Evolutionary conservation across 1,140 invertebrate species (phyloP).

Genomic region (Drosophila elegans): DNA sequence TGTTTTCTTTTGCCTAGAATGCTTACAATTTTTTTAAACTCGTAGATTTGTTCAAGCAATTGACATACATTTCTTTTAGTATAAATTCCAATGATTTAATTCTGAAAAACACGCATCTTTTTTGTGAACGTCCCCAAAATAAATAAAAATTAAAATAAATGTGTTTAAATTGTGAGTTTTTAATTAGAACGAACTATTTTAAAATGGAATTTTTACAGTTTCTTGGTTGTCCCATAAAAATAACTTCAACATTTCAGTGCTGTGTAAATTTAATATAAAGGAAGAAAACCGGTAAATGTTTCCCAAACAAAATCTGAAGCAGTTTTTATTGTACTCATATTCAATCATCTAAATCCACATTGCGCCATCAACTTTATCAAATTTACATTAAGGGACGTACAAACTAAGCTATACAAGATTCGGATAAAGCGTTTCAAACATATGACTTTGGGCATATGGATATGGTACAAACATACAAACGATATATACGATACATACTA

Average conservation of each 20-base stretch:
- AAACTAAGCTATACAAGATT: constrained; percentile 53
- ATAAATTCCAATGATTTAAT: not conserved
- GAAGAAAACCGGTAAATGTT: constrained; percentile 14
- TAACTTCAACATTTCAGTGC: too few species aligned
- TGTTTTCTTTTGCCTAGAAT: not conserved
- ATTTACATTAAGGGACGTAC: constrained; percentile 49
- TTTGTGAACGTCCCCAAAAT: too few species aligned
- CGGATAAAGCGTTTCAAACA: constrained; percentile 60
- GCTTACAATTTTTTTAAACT: too few species aligned
- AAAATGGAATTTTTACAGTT: too few species aligned
- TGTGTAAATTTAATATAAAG: too few species aligned
- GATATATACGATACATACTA: constrained; percentile 37
- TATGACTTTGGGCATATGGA: constrained; percentile 54
- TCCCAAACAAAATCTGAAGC: constrained; percentile 75
- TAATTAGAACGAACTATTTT: too few species aligned
- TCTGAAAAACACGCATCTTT: too few species aligned
- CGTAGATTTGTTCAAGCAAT: not conserved
- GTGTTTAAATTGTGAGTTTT: too few species aligned
- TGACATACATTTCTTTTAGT: not conserved
- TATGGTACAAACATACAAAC: constrained; percentile 64
- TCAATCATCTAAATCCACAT: constrained; percentile 30
- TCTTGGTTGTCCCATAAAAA: too few species aligned
- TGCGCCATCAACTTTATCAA: constrained; percentile 24
- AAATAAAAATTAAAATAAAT: too few species aligned
- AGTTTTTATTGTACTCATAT: constrained; percentile 66